Conservation (phyloP, 2,797 vertebrate species). For the Astyanax mexicanus region DNA sequence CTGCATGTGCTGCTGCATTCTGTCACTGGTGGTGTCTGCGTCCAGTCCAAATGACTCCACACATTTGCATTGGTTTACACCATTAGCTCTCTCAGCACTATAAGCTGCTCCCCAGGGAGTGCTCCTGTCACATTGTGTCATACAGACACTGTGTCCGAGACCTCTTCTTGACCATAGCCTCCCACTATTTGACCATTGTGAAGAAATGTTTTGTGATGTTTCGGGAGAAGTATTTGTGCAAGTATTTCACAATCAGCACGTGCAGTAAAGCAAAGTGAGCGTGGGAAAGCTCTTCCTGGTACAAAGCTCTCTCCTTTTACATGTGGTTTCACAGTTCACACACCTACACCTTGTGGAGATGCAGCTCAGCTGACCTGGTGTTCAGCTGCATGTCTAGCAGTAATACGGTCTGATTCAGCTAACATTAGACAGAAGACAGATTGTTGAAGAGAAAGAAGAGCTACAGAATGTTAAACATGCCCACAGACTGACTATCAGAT, state of each 20-base stretch:
- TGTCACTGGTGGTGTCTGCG: background rate
- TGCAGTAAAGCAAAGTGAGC: background rate
- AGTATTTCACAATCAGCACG: background rate
- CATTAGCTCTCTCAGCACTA: background rate
- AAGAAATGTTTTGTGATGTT: background rate
- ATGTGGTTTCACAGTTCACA: background rate
- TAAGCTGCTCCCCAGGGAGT: background rate
- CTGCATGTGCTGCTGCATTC: background rate
- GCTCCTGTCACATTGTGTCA: background rate
- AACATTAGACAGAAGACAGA: background rate
- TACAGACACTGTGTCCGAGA: background rate
- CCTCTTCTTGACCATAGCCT: background rate
- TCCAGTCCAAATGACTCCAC: background rate
- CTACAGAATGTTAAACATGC: background rate
- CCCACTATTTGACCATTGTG: background rate
- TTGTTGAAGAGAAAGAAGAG: background rate
- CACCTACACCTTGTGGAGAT: background rate
- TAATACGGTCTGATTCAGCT: background rate
- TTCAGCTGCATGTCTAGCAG: background rate
- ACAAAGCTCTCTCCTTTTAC: background rate
- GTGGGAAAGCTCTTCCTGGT: background rate
- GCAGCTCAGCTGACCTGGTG: background rate
- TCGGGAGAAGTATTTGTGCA: background rate
- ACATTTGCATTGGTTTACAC: background rate
- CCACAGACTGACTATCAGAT: too few relatives aligned